phyloP scores from a whole-genome alignment of 2,113 vertebrate genomes.

The Sinosuthora webbiana region DNA sequence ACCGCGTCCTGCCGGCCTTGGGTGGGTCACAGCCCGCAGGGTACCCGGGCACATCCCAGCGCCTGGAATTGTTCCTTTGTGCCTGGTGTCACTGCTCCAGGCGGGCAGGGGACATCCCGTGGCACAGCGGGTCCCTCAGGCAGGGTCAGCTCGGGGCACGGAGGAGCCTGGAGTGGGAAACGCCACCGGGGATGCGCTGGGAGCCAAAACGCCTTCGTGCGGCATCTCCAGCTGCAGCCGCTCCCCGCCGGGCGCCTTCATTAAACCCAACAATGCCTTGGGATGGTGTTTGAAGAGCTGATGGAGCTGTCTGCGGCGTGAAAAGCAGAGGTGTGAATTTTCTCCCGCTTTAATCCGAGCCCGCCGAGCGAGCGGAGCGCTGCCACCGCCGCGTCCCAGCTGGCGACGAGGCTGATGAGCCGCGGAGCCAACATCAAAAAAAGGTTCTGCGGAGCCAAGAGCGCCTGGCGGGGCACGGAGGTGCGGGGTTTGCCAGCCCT shows the following conservation, averaged over 20 bases:
- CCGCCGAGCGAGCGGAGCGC: not conserved
- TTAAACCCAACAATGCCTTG: not conserved
- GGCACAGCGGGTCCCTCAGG: not conserved
- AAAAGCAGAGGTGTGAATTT: slow-evolving; percentile 25
- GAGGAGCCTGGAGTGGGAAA: accelerated
- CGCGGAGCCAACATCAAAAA: no score
- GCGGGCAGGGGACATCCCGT: not conserved
- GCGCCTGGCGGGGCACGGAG: not conserved
- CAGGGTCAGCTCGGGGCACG: accelerated
- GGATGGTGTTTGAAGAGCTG: not conserved
- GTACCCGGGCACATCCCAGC: not conserved
- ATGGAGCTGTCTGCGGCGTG: not conserved
- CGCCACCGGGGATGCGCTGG: accelerated
- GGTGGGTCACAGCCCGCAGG: not conserved
- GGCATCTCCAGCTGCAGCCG: not conserved
- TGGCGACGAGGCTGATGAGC: not conserved
- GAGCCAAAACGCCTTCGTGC: accelerated
- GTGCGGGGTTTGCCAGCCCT: not conserved
- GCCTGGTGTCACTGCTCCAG: accelerated
- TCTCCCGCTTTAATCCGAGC: not conserved
- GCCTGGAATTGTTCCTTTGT: not conserved
- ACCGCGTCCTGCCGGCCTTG: not conserved
- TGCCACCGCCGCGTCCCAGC: not conserved
- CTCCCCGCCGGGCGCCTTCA: not conserved
- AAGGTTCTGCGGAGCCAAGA: not conserved